phyloP scores from a whole-genome alignment of 2,797 vertebrate genomes.

The Tinamus major region DNA sequence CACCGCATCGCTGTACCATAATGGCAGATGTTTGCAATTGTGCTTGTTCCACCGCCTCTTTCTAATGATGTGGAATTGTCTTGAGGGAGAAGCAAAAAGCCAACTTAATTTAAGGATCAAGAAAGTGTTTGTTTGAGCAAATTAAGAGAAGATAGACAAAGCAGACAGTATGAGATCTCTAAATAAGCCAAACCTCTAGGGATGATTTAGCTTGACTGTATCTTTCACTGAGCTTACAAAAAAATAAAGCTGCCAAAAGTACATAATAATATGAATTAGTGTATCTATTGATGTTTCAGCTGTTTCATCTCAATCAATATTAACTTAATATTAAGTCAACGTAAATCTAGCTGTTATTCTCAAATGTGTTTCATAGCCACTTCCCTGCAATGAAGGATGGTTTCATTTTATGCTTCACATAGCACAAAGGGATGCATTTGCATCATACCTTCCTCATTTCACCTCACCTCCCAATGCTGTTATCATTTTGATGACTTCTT shows the following conservation, averaged over 20 bases:
- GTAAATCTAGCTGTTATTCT: constrained; percentile 35
- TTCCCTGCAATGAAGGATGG: neutral
- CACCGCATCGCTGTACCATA: neutral
- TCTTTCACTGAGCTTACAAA: neutral
- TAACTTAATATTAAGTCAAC: constrained; percentile 36
- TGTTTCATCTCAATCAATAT: constrained; percentile 59
- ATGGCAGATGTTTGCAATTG: constrained; percentile 47
- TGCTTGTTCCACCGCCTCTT: constrained; percentile 12
- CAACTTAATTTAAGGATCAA: neutral
- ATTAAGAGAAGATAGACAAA: constrained; percentile 52
- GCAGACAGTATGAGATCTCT: neutral
- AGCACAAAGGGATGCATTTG: constrained; percentile 28
- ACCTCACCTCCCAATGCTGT: neutral
- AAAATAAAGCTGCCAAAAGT: neutral
- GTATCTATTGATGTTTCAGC: neutral
- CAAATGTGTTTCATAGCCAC: constrained; percentile 1
- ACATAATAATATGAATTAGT: constrained; percentile 35
- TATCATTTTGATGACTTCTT: constrained; percentile 17
- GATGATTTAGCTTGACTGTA: constrained; percentile 6
- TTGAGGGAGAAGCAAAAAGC: constrained; percentile 51
- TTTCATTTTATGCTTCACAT: constrained; percentile 35
- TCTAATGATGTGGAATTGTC: constrained; percentile 36
- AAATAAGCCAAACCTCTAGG: constrained; percentile 21
- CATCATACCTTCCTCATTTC: constrained; percentile 32
- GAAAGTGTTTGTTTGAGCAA: constrained; percentile 54